Evolutionary conservation across 1,140 invertebrate species (phyloP).

Genomic region (Mamestra configurata): DNA sequence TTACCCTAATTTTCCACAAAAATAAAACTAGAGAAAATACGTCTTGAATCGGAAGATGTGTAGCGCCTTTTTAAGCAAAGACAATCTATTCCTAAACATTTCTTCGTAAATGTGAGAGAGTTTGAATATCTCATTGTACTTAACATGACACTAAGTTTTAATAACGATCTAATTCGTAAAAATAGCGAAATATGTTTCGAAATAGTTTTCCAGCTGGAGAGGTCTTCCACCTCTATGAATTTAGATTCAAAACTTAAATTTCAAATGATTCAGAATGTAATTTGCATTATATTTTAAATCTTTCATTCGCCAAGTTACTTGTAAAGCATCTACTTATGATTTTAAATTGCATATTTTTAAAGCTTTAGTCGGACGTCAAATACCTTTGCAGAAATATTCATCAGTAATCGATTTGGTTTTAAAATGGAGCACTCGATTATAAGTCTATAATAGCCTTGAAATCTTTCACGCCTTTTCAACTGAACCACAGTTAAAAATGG

Average conservation of each 20-base stretch:
- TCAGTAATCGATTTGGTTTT: not conserved
- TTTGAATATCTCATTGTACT: not conserved
- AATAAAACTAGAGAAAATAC: not conserved
- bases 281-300: slow-evolving; percentile 17
- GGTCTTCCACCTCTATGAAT: slow-evolving; percentile 28
- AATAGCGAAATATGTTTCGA: slow-evolving; percentile 26
- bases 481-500: not conserved
- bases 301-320: not conserved
- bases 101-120: not conserved
- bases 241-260: slow-evolving; percentile 48
- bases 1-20: too few relatives aligned
- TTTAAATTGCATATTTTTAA: not conserved
- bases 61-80: not conserved
- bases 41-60: too few relatives aligned
- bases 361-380: not conserved
- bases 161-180: slow-evolving; percentile 3
- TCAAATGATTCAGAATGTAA: slow-evolving; percentile 21
- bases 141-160: not conserved
- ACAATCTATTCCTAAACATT: slow-evolving; percentile 6
- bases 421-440: not conserved
- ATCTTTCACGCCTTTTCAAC: not conserved
- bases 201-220: not conserved
- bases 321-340: not conserved
- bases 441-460: not conserved
- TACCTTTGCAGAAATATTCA: not conserved